A percentile compares a stretch with the other conserved stretches of the same genome.
Evolutionary conservation across 2,113 vertebrate genomes (phyloP).

Genomic region (Tor tambroides): DNA sequence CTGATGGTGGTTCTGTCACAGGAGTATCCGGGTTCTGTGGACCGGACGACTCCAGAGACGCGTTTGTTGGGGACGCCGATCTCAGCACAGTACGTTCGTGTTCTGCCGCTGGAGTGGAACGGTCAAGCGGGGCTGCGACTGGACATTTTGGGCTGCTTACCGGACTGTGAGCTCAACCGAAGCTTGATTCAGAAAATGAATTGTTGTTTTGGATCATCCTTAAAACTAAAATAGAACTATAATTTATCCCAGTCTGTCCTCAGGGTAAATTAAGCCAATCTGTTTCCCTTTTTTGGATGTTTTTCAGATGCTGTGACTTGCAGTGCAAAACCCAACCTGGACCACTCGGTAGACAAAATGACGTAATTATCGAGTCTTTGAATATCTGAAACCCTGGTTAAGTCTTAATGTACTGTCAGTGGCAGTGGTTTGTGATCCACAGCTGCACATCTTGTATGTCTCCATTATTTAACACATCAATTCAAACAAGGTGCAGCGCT

Average conservation of each 20-base stretch:
- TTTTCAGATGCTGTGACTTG: constrained; percentile 75
- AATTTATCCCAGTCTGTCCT: not conserved
- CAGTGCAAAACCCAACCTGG: constrained; percentile 64
- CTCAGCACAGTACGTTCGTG: constrained; percentile 69
- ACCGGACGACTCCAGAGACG: constrained; percentile 67
- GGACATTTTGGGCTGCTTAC: constrained; percentile 76
- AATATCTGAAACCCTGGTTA: not conserved
- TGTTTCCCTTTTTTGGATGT: constrained; percentile 1
- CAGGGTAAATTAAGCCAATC: not conserved
- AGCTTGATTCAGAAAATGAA: not conserved
- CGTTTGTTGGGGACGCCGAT: constrained; percentile 75
- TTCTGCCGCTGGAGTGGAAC: constrained; percentile 69
- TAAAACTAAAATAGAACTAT: not conserved
- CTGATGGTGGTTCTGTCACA: constrained; percentile 50
- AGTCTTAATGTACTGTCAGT: not conserved
- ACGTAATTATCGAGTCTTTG: constrained; percentile 65
- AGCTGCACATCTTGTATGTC: not conserved
- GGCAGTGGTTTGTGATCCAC: not conserved
- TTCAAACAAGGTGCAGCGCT: not conserved
- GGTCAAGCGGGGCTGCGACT: constrained; percentile 72
- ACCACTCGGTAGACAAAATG: constrained; percentile 63
- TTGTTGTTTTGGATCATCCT: not conserved
- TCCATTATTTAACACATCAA: not conserved
- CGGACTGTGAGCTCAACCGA: constrained; percentile 68
- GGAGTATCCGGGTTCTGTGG: constrained; percentile 70